Conservation (phyloP, 2,113 vertebrate species). For the Egretta garzetta region DNA sequence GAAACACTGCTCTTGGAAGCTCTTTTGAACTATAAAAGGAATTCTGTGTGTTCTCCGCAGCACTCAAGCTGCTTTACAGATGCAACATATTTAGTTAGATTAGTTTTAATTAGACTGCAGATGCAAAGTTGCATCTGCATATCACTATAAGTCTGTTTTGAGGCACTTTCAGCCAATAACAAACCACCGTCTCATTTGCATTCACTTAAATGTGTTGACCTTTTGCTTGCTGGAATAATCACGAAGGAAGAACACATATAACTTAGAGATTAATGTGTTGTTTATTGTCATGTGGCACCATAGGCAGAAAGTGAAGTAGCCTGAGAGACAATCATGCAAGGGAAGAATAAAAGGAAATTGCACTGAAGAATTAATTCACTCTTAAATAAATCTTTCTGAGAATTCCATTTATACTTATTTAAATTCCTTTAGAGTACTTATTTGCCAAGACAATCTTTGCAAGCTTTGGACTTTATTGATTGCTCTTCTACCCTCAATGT, state of each 20-base stretch:
- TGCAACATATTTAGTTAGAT: constrained; percentile 48
- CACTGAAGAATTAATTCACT: neutral
- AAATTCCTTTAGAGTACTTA: constrained; percentile 40
- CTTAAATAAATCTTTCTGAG: constrained; percentile 23
- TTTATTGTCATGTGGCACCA: neutral
- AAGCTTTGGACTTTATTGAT: constrained; percentile 53
- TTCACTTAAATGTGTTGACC: constrained; percentile 17
- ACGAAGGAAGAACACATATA: neutral
- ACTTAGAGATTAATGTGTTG: neutral
- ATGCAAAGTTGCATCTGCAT: constrained; percentile 32
- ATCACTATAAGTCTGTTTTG: neutral
- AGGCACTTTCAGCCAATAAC: constrained; percentile 23
- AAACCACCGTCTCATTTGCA: neutral
- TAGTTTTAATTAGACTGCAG: constrained; percentile 56
- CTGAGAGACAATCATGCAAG: neutral
- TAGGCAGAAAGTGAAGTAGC: neutral
- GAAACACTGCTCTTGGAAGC: constrained; percentile 1
- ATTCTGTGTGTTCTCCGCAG: neutral
- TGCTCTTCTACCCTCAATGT: constrained; percentile 30
- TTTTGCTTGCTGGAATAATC: constrained; percentile 27
- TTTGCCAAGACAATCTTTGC: constrained; percentile 33
- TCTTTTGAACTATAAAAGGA: constrained; percentile 8
- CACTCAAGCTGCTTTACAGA: constrained; percentile 8
- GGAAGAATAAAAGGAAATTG: constrained; percentile 1
- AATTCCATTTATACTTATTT: constrained; percentile 47